These are phyloP conservation scores for Dysmachus trigonus DNA, from an alignment of 2,888 invertebrate species.

Conservation along the genomic window DNA sequence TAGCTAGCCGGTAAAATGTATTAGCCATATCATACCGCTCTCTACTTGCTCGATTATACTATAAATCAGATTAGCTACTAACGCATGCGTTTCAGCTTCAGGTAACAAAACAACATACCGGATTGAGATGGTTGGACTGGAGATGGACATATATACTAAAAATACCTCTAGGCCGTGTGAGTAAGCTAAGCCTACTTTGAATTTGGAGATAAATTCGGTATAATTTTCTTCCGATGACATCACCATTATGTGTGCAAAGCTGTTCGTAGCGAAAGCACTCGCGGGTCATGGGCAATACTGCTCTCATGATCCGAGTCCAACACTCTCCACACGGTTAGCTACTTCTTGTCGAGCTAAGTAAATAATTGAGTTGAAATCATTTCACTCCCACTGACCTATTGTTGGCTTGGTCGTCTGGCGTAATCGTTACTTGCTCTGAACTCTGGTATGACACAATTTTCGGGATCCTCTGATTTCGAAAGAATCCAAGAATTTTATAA, in stretches of 20 bases:
- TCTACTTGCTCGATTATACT: background rate
- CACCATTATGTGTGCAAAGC: background rate
- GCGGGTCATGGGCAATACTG: background rate
- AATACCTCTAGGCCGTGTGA: background rate
- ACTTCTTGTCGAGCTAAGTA: background rate
- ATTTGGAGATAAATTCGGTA: background rate
- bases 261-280: background rate
- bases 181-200: background rate
- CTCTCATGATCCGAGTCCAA: background rate
- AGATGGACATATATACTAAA: background rate
- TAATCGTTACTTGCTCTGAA: background rate
- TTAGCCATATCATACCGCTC: background rate
- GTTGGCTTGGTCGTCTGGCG: background rate
- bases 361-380: background rate
- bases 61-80: background rate
- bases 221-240: background rate
- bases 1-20: background rate
- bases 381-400: slow-evolving; percentile 12
- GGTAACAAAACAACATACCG: background rate
- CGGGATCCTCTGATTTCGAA: background rate
- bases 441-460: background rate
- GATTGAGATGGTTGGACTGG: background rate
- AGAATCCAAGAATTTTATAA: background rate
- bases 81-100: background rate
- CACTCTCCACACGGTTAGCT: background rate